These are phyloP conservation scores for Heliconius hermathena DNA, from an alignment of 1,140 invertebrate genomes.

Conservation along the genomic window DNA sequence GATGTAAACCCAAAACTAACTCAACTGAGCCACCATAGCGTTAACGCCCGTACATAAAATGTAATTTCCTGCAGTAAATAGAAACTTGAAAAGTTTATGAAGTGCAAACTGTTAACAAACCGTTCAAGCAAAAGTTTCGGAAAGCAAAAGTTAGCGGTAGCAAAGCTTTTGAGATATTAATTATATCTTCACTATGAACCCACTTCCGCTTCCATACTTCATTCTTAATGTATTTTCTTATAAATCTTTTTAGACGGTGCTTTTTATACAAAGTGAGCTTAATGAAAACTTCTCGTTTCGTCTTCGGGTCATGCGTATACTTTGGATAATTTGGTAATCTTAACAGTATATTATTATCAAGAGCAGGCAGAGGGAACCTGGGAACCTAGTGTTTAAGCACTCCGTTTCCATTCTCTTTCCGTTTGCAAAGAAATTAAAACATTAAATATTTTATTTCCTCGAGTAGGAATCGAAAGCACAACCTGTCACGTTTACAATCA, in stretches of 20 bases:
- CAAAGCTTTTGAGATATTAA: slow-evolving; percentile 15
- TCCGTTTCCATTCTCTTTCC: too few relatives aligned
- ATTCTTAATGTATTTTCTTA: slow-evolving; percentile 9
- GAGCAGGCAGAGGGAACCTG: too few relatives aligned
- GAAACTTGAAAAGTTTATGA: slow-evolving; percentile 13
- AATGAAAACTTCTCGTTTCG: neutral
- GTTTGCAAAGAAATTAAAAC: too few relatives aligned
- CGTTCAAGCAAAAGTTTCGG: slow-evolving; percentile 3
- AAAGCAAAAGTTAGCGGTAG: slow-evolving; percentile 12
- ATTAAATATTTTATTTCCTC: too few relatives aligned
- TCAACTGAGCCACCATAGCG: too few relatives aligned
- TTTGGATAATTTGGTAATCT: neutral
- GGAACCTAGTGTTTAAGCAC: too few relatives aligned
- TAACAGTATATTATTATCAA: neutral
- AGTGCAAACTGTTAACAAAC: slow-evolving; percentile 15
- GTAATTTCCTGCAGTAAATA: neutral
- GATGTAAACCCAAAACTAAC: too few relatives aligned
- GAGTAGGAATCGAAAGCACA: too few relatives aligned
- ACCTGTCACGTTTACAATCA: too few relatives aligned
- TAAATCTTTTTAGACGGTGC: neutral
- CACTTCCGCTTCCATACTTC: neutral
- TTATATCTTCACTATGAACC: slow-evolving; percentile 6
- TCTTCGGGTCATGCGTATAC: neutral
- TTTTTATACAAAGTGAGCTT: neutral
- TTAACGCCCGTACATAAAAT: neutral